phyloP scores from a whole-genome alignment of 1,140 invertebrate species.

The Zophobas atratus region DNA sequence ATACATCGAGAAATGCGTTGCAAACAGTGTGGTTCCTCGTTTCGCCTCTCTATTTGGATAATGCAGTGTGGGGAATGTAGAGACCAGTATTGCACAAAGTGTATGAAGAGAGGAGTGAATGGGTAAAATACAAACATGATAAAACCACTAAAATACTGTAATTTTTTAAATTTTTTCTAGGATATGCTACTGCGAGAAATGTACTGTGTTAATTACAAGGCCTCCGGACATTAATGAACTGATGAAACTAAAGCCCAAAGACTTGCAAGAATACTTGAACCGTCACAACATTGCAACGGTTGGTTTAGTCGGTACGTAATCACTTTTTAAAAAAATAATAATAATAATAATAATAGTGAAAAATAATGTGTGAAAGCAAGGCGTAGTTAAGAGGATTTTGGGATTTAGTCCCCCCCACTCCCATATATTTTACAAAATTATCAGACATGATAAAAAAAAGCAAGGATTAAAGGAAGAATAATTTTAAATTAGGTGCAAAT shows the following conservation, averaged over 20 bases:
- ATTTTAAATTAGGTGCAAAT: too few species aligned
- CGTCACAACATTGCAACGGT: conserved; percentile 65
- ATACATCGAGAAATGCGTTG: conserved; percentile 59
- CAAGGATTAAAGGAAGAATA: too few species aligned
- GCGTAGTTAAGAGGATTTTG: too few species aligned
- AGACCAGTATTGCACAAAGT: conserved; percentile 63
- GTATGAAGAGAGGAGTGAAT: conserved; percentile 58
- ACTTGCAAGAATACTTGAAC: conserved; percentile 65
- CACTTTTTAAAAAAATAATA: neutral
- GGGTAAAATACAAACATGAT: conserved; percentile 53
- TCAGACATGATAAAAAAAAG: too few species aligned
- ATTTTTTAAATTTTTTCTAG: conserved; percentile 50
- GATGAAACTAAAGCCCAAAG: conserved; percentile 66
- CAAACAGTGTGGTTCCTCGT: conserved; percentile 62
- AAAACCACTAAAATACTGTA: conserved; percentile 14
- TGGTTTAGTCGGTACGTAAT: conserved; percentile 63
- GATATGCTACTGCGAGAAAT: conserved; percentile 64
- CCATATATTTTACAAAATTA: too few species aligned
- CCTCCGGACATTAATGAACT: conserved; percentile 64
- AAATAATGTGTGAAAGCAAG: too few species aligned
- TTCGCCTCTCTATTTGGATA: conserved; percentile 64
- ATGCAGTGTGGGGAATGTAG: conserved; percentile 63
- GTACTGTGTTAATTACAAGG: conserved; percentile 63
- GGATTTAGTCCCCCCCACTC: too few species aligned
- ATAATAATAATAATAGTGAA: too few species aligned